These are phyloP conservation scores for Heliornis fulica DNA, from an alignment of 2,113 vertebrate species.

Conservation along the genomic window DNA sequence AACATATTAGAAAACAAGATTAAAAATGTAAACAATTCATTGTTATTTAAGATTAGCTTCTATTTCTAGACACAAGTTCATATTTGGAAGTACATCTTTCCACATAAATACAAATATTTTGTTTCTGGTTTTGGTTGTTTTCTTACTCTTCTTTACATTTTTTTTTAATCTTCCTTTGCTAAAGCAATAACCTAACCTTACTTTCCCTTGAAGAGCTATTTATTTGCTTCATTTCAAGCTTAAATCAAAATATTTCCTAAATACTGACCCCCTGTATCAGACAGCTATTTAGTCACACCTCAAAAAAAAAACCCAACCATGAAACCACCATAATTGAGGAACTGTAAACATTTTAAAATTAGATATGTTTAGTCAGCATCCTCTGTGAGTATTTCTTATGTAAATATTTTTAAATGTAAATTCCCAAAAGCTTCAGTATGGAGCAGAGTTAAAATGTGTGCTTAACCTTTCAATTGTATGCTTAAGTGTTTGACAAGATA, in stretches of 20 bases:
- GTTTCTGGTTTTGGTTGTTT: no score
- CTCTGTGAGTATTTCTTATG: background rate
- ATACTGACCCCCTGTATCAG: background rate
- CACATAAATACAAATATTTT: background rate
- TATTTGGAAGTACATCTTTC: background rate
- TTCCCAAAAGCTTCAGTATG: background rate
- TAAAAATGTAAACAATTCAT: background rate
- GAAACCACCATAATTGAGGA: background rate
- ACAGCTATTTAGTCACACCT: background rate
- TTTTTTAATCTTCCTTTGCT: background rate
- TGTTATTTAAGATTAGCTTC: background rate
- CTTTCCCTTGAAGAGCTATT: background rate
- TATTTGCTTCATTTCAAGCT: background rate
- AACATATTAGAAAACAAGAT: background rate
- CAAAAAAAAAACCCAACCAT: background rate
- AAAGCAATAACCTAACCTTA: background rate
- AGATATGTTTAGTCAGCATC: background rate
- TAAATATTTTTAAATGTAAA: background rate
- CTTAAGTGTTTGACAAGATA: background rate
- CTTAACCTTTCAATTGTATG: background rate
- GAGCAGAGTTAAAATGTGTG: background rate
- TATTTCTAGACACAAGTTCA: background rate
- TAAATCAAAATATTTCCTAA: background rate
- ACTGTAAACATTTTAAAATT: background rate
- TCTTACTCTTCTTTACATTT: background rate